phyloP scores from a whole-genome alignment of 1,140 invertebrate genomes.

The Hyposmocoma kahamanoa region DNA sequence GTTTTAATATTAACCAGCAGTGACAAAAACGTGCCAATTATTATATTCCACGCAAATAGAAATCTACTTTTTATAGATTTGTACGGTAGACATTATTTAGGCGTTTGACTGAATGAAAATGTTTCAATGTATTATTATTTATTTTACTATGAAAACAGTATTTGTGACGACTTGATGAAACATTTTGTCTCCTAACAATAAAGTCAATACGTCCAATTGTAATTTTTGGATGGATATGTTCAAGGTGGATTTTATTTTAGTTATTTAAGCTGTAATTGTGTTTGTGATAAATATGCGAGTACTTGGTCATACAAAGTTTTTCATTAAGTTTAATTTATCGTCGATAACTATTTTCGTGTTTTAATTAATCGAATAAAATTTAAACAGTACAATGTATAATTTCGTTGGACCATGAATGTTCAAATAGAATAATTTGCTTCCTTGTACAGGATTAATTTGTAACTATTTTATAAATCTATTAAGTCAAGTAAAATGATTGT shows the following conservation, averaged over 20 bases:
- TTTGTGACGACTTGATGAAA: no score
- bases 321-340: constrained; percentile 9
- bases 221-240: no score
- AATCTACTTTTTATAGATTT: constrained; percentile 1
- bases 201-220: no score
- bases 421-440: constrained; percentile 35
- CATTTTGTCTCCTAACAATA: no score
- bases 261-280: constrained; percentile 12
- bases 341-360: constrained; percentile 5
- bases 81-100: background rate
- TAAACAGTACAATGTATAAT: constrained; percentile 16
- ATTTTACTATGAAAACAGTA: background rate
- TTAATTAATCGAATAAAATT: constrained; percentile 1
- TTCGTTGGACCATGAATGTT: constrained; percentile 13
- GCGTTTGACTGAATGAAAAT: constrained; percentile 1
- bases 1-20: no score
- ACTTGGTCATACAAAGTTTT: constrained; percentile 12
- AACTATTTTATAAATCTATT: constrained; percentile 60
- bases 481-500: constrained; percentile 45
- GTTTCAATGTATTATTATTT: background rate
- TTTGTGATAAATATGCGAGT: constrained; percentile 14
- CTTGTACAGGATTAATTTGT: constrained; percentile 62
- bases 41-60: background rate
- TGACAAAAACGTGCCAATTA: constrained; percentile 18
- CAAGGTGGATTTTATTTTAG: no score